Evolutionary conservation across 2,113 vertebrate genomes (phyloP).

Genomic region (Oreochromis aureus): DNA sequence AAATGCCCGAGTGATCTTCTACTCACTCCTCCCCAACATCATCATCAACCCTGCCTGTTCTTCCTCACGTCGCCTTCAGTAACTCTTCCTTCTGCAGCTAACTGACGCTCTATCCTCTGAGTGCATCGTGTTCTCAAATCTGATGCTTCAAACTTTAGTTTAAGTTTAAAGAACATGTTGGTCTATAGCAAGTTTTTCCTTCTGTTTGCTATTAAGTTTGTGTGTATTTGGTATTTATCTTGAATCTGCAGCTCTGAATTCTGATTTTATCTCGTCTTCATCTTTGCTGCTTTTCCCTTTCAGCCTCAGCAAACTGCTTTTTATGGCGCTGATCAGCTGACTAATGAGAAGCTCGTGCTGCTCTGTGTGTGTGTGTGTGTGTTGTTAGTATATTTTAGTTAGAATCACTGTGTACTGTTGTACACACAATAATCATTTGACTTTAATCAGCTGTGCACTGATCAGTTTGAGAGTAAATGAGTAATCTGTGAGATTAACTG

Average conservation of each 20-base stretch:
- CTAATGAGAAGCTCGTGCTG: slow-evolving; percentile 27
- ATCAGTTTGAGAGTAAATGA: neutral
- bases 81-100: neutral
- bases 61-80: neutral
- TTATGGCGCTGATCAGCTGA: slow-evolving; percentile 25
- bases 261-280: neutral
- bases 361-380: neutral
- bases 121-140: neutral
- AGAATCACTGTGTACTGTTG: neutral
- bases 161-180: neutral
- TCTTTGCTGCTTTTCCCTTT: slow-evolving; percentile 25
- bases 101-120: neutral
- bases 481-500: neutral
- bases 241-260: neutral
- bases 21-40: neutral
- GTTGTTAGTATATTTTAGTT: neutral
- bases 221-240: neutral
- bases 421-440: neutral
- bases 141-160: neutral
- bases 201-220: neutral
- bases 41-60: neutral
- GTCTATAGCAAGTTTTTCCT: neutral
- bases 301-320: slow-evolving; percentile 22
- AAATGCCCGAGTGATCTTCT: neutral
- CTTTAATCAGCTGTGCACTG: neutral